These are phyloP conservation scores for Mnemiopsis leidyi DNA, from an alignment of 37 sponge, comb jelly and placozoan species.

Conservation along the genomic window DNA sequence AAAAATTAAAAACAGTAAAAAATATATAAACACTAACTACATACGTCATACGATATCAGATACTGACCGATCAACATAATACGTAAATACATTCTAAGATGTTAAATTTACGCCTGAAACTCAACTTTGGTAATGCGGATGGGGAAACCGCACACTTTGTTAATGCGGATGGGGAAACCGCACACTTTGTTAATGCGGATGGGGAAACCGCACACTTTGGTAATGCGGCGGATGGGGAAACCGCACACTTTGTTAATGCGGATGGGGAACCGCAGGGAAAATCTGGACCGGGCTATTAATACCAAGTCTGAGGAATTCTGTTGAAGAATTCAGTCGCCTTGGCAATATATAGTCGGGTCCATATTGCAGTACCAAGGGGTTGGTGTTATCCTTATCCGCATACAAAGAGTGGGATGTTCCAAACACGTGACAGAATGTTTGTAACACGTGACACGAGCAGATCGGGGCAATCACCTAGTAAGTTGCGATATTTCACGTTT, in stretches of 20 bases:
- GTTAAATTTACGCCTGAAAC: background rate
- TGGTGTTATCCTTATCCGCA: background rate
- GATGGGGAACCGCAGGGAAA: background rate
- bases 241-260: background rate
- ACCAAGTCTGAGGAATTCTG: background rate
- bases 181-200: background rate
- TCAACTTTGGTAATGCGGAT: constrained; percentile 27
- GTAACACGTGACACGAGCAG: background rate
- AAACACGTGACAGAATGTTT: background rate
- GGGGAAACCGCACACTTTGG: background rate
- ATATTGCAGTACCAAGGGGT: background rate
- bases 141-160: constrained; percentile 37
- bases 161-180: constrained; percentile 53
- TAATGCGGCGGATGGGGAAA: background rate
- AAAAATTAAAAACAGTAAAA: background rate
- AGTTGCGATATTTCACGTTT: too few species aligned
- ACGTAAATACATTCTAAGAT: too few species aligned
- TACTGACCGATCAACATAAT: background rate
- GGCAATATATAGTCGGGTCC: background rate
- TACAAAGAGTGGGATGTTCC: constrained; percentile 9
- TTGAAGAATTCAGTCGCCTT: background rate
- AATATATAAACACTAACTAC: background rate
- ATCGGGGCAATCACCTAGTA: background rate
- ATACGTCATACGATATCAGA: background rate
- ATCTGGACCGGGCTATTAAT: background rate